Evolutionary conservation across 2,113 vertebrate genomes (phyloP), one percentile per base, ranked within the genome.

Genomic region (Toxotes jaculatrix): DNA sequence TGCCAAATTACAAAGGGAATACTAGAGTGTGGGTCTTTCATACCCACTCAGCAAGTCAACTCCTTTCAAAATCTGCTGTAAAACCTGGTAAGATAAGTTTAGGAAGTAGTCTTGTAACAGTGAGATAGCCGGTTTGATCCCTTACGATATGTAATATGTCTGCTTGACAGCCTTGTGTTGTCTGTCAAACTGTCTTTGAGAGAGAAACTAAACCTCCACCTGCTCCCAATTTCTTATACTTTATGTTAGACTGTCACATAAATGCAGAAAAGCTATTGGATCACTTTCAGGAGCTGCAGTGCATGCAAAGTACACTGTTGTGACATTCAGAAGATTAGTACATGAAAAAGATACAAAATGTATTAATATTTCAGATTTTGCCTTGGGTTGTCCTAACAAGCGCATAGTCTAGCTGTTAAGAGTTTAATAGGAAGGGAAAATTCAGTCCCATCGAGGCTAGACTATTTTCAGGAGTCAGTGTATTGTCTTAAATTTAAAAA

Each of bases 1-100:
- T 80, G 74, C 74, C 49, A 76, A 84, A 87, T 86, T 79, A 83
- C 64, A 77, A 78, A 84, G 76, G 59, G 65, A 82, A 85, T 76
- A 74, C 23, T 6, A 27, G 63, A 78, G 27, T 67, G 70, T 38
- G 38, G 19, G 12, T 80, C 66, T 80, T 79, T 77, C 32, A 82
- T 71, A 66, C 63, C 67, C 7, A 19, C 60, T 85, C 60, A 74
- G 45, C 62, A 53, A 16, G 43, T 82, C 67, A 75, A 38, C 69
- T 61, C 43, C 5, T 74, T 12, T 67, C 60, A 61, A 66, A 62
- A 47, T 40, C 70, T 49, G 40, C 66, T 57, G 70, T 75, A 56
- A 66, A 78, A 82, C 43, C 27, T 64, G 47, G 65, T 69, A 34
- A 51, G 64, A 86, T 70, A 77, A 23, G 61, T 79, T 66, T 51